Base-by-base conservation (phyloP, 2,113 vertebrate species). In the Notarius lentiginosus region DNA sequence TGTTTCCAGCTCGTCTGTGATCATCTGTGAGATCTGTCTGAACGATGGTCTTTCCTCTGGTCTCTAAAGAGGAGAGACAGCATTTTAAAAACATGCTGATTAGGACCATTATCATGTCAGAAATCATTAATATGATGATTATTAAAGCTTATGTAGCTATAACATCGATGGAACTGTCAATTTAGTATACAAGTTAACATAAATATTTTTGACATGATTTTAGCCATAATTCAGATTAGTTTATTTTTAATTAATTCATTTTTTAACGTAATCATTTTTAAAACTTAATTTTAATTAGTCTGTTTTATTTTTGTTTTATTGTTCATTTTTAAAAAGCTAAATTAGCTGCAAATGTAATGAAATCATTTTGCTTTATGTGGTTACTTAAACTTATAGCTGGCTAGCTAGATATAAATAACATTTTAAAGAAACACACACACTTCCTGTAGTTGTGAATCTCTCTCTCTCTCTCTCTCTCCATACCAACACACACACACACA, bases 1-100 rank as follows among this genome's bases (percentile, higher is more conserved):
- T 0, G 49, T 86, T 72, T 95, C 95, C 79, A 94, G 87, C 30
- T 88, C 65, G 0, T 92, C 89, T 0, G 88, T 91, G 90, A 95
- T 94, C 92, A 89, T 90, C 12, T 53, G 0, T 47, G 90, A 89
- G 34, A 95, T 90, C 79, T 92, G 72, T 6, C 75, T 77, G 72
- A 95, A 95, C 0, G 92, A 76, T 0, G 93, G 93, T 1, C 94
- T 91, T 4, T 93, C 90, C 11, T 94, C 94, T 0, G 94, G 89
- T 84, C 77, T 94, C 95, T 95, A 55, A 56, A 61, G 24, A 47
- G n/a, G 60, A 41, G 17, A 80, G 1, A 14, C 4, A 68, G 0
- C 1, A 17, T 56, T 56, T 56, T 2, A 47, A 7, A 51, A 6
- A 51, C 1, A 12, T 0, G 5, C 20, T 75, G 22, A 27, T 27